Evolutionary conservation across 1,140 invertebrate genomes (phyloP).

Genomic region (Acyrthosiphon pisum): DNA sequence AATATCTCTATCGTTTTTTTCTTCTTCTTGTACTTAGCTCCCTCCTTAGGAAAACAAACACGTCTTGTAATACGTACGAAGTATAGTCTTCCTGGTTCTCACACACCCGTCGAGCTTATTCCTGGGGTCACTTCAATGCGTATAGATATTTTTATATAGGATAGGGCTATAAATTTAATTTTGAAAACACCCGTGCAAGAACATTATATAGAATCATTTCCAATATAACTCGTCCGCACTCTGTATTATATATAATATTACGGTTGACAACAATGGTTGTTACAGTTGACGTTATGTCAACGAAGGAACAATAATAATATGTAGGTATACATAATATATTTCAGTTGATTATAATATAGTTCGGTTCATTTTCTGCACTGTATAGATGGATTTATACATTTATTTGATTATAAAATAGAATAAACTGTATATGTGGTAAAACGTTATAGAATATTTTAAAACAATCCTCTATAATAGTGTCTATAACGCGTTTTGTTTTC

Average conservation of each 20-base stretch:
- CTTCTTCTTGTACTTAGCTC: background rate
- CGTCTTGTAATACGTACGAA: background rate
- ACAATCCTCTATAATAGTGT: background rate
- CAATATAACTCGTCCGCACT: background rate
- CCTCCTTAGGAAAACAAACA: background rate
- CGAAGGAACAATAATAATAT: background rate
- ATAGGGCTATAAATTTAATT: constrained; percentile 13
- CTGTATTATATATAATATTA: background rate
- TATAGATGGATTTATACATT: background rate
- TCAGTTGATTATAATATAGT: background rate
- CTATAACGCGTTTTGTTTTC: background rate
- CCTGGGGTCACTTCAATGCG: background rate
- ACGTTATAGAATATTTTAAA: background rate
- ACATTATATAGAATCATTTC: background rate
- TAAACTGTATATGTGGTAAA: background rate
- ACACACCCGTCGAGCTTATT: constrained; percentile 38
- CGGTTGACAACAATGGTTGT: background rate
- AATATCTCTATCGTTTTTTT: constrained; percentile 22
- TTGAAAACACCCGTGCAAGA: constrained; percentile 23
- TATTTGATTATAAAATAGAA: background rate
- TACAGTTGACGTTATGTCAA: background rate
- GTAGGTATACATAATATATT: background rate
- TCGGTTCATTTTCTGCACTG: background rate
- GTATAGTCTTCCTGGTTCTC: constrained; percentile 52
- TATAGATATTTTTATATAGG: background rate